phyloP scores from a whole-genome alignment of 2,797 vertebrate genomes.

The Takifugu rubripes region DNA sequence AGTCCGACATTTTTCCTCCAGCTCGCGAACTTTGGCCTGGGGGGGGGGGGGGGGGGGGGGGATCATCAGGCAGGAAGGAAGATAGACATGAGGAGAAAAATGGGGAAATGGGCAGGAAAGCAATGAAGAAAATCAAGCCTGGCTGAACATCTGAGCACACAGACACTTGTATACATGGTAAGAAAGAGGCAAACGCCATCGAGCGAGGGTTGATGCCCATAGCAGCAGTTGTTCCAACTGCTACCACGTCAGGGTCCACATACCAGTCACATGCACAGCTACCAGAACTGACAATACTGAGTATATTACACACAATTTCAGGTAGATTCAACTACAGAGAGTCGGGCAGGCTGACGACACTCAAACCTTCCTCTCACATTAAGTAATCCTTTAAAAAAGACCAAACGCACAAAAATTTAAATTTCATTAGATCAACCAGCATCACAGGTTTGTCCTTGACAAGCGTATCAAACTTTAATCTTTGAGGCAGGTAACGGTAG shows the following conservation, averaged over 20 bases:
- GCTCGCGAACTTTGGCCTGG: constrained; percentile 94
- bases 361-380: constrained; percentile 21
- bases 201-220: constrained; percentile 17
- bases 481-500: too few species aligned
- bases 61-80: constrained; percentile 14
- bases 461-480: too few species aligned
- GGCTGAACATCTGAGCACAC: constrained; percentile 32
- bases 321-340: constrained; percentile 19
- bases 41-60: constrained; percentile 26
- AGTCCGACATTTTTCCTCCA: constrained; percentile 94
- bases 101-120: background rate
- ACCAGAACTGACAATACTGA: constrained; percentile 5
- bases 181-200: background rate
- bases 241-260: constrained; percentile 8
- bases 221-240: constrained; percentile 28
- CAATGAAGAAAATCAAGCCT: constrained; percentile 10
- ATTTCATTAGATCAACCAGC: background rate
- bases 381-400: constrained; percentile 21
- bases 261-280: constrained; percentile 55
- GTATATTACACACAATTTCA: constrained; percentile 6
- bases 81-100: constrained; percentile 3
- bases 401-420: constrained; percentile 22
- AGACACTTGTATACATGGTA: constrained; percentile 17
- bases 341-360: constrained; percentile 4
- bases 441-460: too few species aligned